These are phyloP conservation scores for Brienomyrus longianalis DNA, from an alignment of 2,113 vertebrate species.

Conservation along the genomic window DNA sequence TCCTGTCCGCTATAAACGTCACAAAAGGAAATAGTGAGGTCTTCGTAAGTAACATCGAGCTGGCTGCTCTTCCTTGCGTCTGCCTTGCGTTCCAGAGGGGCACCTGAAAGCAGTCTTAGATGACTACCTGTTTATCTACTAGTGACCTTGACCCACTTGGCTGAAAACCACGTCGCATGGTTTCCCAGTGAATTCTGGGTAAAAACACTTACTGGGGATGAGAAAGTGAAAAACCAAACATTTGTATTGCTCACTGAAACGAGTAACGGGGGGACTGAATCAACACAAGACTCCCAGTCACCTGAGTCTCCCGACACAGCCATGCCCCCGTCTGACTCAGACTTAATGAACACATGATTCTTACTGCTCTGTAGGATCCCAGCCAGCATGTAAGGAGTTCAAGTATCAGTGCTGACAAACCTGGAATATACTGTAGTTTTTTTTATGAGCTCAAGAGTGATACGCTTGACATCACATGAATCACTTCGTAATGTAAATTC, in stretches of 20 bases:
- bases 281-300: background rate
- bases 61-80: background rate
- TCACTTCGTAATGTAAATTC: background rate
- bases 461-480: background rate
- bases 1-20: background rate
- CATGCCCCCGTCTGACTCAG: background rate
- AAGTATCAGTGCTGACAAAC: background rate
- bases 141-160: background rate
- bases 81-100: background rate
- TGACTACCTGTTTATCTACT: background rate
- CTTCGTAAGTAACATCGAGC: background rate
- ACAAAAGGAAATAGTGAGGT: background rate
- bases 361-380: background rate
- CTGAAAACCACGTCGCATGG: background rate
- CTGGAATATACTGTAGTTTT: background rate
- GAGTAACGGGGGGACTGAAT: background rate
- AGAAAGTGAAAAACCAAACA: background rate
- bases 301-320: background rate
- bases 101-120: background rate
- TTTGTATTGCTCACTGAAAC: background rate
- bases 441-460: background rate
- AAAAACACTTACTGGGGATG: background rate
- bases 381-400: background rate
- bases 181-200: background rate
- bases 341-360: background rate